Evolutionary conservation across 2,113 vertebrate species (phyloP).

Genomic region (Ibidorhyncha struthersii): DNA sequence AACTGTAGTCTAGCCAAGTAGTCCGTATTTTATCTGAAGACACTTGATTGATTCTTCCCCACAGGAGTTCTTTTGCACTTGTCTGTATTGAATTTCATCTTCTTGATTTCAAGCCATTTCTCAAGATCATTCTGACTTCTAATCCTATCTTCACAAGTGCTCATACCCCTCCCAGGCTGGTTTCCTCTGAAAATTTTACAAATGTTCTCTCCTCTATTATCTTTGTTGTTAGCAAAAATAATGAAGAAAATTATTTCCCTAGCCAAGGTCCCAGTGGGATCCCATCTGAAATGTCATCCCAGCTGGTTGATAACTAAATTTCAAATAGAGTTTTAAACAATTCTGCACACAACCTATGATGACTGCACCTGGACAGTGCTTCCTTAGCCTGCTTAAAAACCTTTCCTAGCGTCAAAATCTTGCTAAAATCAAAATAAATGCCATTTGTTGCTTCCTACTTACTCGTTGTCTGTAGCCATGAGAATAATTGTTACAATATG

Average conservation of each 20-base stretch:
- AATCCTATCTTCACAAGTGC: neutral
- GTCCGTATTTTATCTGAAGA: neutral
- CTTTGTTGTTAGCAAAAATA: neutral
- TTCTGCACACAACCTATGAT: neutral
- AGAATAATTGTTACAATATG: neutral
- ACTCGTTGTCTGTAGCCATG: neutral
- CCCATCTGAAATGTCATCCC: neutral
- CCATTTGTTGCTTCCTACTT: neutral
- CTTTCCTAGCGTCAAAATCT: neutral
- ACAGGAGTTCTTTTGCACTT: neutral
- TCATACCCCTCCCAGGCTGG: neutral
- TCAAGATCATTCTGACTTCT: neutral
- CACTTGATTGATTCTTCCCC: neutral
- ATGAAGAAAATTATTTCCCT: neutral
- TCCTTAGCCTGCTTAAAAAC: neutral
- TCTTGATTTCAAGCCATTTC: slow-evolving; percentile 2
- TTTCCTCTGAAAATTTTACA: neutral
- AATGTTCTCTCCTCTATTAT: neutral
- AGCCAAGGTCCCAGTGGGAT: neutral
- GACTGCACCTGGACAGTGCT: neutral
- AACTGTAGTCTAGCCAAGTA: neutral
- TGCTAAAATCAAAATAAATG: neutral
- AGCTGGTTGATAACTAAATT: neutral
- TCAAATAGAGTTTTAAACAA: neutral
- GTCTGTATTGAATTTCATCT: neutral